These are phyloP conservation scores for Drosophila flavopinicola DNA, from an alignment of 2,888 invertebrate species.

Conservation along the genomic window DNA sequence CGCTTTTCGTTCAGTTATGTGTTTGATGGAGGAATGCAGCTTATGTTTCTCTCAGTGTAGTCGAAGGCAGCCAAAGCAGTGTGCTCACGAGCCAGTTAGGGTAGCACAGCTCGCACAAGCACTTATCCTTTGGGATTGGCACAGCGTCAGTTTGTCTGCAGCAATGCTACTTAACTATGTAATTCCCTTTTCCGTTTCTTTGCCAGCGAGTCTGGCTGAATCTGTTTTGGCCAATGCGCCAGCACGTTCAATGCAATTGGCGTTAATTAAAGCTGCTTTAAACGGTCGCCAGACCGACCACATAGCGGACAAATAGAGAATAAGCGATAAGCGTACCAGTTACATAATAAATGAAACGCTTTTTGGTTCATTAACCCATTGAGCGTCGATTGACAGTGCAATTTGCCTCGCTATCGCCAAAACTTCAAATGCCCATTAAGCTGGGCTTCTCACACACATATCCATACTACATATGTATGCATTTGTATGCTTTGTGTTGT, in stretches of 20 bases:
- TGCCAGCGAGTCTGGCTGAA: slow-evolving; percentile 1
- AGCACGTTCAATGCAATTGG: slow-evolving; percentile 58
- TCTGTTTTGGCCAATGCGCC: slow-evolving; percentile 30
- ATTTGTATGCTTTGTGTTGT: not conserved
- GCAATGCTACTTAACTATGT: slow-evolving; percentile 22
- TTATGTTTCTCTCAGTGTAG: too few relatives aligned
- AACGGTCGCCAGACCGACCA: slow-evolving; percentile 1
- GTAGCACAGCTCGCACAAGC: slow-evolving; percentile 11
- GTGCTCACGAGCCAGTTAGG: slow-evolving; percentile 26
- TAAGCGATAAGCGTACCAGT: not conserved
- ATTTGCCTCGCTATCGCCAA: slow-evolving; percentile 33
- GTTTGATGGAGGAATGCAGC: too few relatives aligned
- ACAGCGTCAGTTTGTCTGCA: slow-evolving; percentile 54
- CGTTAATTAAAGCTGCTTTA: slow-evolving; percentile 32
- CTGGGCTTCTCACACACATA: slow-evolving; percentile 1
- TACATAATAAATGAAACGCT: slow-evolving; percentile 37
- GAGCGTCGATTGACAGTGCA: slow-evolving; percentile 32
- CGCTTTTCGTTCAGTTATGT: too few relatives aligned
- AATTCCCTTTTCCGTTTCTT: slow-evolving; percentile 6
- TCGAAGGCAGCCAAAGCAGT: slow-evolving; percentile 24
- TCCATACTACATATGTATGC: not conserved
- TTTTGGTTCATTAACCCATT: slow-evolving; percentile 49
- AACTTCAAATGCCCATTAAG: slow-evolving; percentile 35
- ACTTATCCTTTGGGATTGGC: slow-evolving; percentile 51
- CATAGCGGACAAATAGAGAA: not conserved